A percentile compares a stretch with the other conserved stretches of the same genome.
phyloP scores from a whole-genome alignment of 2,797 vertebrate species.

The Chlorospingus flavigularis region DNA sequence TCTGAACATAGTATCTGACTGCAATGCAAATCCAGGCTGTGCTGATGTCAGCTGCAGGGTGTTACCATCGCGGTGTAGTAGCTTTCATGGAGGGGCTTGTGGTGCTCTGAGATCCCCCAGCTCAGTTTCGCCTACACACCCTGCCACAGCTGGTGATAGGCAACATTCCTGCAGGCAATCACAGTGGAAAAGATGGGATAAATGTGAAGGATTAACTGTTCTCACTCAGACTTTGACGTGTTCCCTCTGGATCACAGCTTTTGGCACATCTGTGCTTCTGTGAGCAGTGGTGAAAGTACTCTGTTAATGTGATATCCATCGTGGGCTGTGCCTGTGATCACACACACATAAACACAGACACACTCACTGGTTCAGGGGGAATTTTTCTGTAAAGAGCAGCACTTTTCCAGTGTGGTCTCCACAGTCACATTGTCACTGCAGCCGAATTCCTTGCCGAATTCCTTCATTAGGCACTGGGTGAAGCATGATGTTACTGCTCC shows the following conservation, averaged over 20 bases:
- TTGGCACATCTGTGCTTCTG: not conserved
- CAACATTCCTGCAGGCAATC: conserved; percentile 24
- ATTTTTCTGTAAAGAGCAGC: not conserved
- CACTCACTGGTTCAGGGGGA: not conserved
- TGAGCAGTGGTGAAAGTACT: not conserved
- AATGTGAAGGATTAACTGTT: conserved; percentile 41
- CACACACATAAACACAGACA: not conserved
- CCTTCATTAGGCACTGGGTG: not conserved
- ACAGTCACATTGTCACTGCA: not conserved
- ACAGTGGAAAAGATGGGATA: not conserved
- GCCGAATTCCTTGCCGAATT: not conserved
- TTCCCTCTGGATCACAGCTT: conserved; percentile 32
- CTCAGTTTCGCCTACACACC: not conserved
- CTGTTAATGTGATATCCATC: not conserved
- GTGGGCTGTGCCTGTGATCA: not conserved
- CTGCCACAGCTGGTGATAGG: conserved; percentile 6
- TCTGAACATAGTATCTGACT: not conserved
- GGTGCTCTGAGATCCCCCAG: not conserved
- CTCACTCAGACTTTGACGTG: conserved; percentile 16
- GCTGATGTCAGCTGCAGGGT: not conserved
- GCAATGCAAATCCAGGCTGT: not conserved
- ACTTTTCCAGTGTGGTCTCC: not conserved
- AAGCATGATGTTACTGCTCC: not conserved
- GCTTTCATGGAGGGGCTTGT: not conserved
- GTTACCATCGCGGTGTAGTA: rapidly evolving